phyloP scores from a whole-genome alignment of 2,888 invertebrate species.

The Aproaerema taeniolella region DNA sequence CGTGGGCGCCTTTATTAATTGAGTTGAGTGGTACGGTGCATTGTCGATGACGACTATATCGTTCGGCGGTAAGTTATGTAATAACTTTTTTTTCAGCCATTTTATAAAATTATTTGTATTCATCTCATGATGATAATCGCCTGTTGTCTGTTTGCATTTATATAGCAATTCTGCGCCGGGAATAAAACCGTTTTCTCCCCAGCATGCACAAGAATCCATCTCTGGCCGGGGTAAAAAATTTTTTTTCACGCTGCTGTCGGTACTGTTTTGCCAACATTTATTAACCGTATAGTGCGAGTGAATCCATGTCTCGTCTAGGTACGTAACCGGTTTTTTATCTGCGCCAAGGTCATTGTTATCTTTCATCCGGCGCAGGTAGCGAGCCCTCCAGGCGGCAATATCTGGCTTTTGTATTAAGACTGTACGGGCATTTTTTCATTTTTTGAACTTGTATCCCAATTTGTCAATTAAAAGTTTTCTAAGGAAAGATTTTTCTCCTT shows the following conservation, averaged over 20 bases:
- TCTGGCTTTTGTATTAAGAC: constrained; percentile 9
- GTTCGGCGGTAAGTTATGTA: constrained; percentile 23
- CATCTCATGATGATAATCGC: constrained; percentile 24
- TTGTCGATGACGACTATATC: constrained; percentile 15
- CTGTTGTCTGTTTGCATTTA: constrained; percentile 10
- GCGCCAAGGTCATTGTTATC: constrained; percentile 16
- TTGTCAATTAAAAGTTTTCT: constrained; percentile 9
- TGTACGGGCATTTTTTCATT: constrained; percentile 9
- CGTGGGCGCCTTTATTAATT: constrained; percentile 13
- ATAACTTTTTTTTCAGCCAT: constrained; percentile 23
- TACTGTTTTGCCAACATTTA: constrained; percentile 25
- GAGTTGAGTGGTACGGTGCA: constrained; percentile 19
- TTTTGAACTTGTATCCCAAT: constrained; percentile 16
- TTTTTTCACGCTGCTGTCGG: constrained; percentile 17
- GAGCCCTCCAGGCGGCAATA: constrained; percentile 14
- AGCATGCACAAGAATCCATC: constrained; percentile 22
- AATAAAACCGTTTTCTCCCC: constrained; percentile 10
- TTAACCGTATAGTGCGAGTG: constrained; percentile 17
- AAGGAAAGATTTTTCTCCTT: background rate
- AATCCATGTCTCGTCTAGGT: constrained; percentile 16
- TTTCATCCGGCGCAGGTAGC: constrained; percentile 13
- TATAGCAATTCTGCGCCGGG: background rate
- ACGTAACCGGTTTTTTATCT: constrained; percentile 15
- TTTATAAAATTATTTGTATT: constrained; percentile 20
- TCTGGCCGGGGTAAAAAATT: constrained; percentile 18